Percentiles rank a stretch among this genome's conserved stretches.
phyloP scores from a whole-genome alignment of 1,140 invertebrate species.

The Matsumurasca onukii region DNA sequence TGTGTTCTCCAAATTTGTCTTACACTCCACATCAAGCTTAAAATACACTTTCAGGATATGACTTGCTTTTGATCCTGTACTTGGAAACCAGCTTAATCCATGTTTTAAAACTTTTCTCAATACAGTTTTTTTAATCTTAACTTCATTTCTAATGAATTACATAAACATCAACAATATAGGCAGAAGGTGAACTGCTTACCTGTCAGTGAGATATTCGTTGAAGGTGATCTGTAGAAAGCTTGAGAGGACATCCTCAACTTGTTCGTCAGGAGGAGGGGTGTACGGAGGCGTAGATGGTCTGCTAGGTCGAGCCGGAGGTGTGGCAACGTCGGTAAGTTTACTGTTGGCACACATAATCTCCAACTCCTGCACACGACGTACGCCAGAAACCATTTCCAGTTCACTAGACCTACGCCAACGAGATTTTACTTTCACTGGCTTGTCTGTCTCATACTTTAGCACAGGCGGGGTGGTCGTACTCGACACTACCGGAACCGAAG shows the following conservation, averaged over 20 bases:
- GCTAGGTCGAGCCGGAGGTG: slow-evolving; percentile 36
- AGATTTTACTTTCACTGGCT: slow-evolving; percentile 83
- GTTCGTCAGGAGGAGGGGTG: slow-evolving; percentile 28
- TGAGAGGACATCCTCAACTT: slow-evolving; percentile 28
- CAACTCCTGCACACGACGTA: neutral
- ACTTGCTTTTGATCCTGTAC: too few species aligned
- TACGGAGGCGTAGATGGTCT: slow-evolving; percentile 42
- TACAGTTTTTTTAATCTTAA: too few species aligned
- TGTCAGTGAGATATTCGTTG: slow-evolving; percentile 54
- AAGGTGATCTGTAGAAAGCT: slow-evolving; percentile 39
- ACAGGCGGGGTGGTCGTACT: neutral
- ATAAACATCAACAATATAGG: too few species aligned
- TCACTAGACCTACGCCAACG: slow-evolving; percentile 81
- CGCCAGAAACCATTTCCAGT: slow-evolving; percentile 65
- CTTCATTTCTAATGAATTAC: too few species aligned
- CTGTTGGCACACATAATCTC: slow-evolving; percentile 9
- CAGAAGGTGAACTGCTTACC: too few species aligned
- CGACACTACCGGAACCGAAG: neutral
- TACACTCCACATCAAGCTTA: too few species aligned
- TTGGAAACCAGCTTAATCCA: too few species aligned
- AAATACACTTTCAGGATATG: too few species aligned
- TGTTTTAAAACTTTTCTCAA: too few species aligned
- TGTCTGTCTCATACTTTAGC: slow-evolving; percentile 51
- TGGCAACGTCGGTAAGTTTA: slow-evolving; percentile 14
- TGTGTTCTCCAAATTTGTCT: too few species aligned